A percentile compares a stretch with the other conserved stretches of the same genome.
Evolutionary conservation across 1,140 invertebrate species (phyloP).

Genomic region (Antheraea mylitta): DNA sequence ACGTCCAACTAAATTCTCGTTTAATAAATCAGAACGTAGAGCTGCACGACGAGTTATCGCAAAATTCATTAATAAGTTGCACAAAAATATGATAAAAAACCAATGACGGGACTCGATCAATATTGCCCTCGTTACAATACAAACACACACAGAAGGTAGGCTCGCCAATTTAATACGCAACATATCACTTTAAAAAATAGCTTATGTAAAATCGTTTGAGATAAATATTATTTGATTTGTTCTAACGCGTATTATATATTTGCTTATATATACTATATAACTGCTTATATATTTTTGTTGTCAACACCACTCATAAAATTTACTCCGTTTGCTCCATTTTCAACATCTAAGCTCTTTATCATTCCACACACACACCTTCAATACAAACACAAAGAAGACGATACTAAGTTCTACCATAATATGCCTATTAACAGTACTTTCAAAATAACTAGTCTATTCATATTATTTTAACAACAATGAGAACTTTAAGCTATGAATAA

Average conservation of each 20-base stretch:
- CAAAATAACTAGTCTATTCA: background rate
- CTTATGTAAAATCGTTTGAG: background rate
- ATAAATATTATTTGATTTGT: background rate
- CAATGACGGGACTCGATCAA: constrained; percentile 17
- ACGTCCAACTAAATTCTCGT: constrained; percentile 16
- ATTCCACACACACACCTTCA: too few species aligned
- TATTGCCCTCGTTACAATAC: constrained; percentile 10
- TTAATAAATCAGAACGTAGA: constrained; percentile 10
- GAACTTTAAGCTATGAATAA: background rate
- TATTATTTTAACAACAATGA: background rate
- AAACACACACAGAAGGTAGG: constrained; percentile 6
- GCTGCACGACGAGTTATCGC: constrained; percentile 20
- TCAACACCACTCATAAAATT: too few species aligned
- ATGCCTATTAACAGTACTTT: background rate
- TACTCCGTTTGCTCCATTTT: too few species aligned
- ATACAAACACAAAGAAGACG: background rate
- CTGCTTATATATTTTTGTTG: too few species aligned
- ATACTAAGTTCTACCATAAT: background rate
- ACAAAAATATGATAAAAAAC: constrained; percentile 25
- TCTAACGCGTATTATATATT: too few species aligned
- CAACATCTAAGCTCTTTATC: too few species aligned
- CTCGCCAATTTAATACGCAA: background rate
- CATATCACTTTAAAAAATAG: background rate
- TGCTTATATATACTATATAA: too few species aligned
- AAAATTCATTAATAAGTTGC: constrained; percentile 26